phyloP scores from a whole-genome alignment of 2,113 vertebrate genomes.

The Diphyllodes magnificus region DNA sequence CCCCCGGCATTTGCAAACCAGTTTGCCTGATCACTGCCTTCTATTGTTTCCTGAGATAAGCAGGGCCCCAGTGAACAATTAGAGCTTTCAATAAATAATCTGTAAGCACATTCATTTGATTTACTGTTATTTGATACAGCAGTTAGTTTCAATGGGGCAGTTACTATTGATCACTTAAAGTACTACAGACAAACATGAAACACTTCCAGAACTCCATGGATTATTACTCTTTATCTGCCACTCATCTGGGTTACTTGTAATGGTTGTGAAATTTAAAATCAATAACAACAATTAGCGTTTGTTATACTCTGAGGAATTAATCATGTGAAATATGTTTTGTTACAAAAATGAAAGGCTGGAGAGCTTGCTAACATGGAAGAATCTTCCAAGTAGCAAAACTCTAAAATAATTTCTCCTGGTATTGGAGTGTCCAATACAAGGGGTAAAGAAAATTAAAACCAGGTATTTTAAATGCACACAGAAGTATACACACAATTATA shows the following conservation, averaged over 20 bases:
- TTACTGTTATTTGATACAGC: conserved; percentile 87
- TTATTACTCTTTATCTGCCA: conserved; percentile 84
- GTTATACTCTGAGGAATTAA: conserved; percentile 69
- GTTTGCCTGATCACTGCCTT: conserved; percentile 45
- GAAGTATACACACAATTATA: neutral
- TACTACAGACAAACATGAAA: conserved; percentile 82
- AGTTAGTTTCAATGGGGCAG: conserved; percentile 85
- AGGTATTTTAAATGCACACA: neutral
- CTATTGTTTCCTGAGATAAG: conserved; percentile 79
- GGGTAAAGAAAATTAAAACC: neutral
- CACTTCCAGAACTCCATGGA: conserved; percentile 80
- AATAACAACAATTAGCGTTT: conserved; percentile 81
- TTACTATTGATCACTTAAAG: conserved; percentile 86
- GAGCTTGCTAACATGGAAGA: neutral
- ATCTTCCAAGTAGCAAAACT: neutral
- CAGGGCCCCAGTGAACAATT: conserved; percentile 83
- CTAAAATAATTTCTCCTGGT: neutral
- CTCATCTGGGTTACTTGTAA: conserved; percentile 81
- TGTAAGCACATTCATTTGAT: conserved; percentile 83
- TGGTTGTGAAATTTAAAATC: conserved; percentile 81
- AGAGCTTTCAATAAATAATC: conserved; percentile 87
- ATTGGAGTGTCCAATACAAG: neutral
- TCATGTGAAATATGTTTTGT: conserved; percentile 68
- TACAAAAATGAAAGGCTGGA: conserved; percentile 59
- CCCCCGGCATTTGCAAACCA: conserved; percentile 32